Base-by-base conservation (phyloP, 1,140 invertebrate species). In the Drosophila lacteicornis region DNA sequence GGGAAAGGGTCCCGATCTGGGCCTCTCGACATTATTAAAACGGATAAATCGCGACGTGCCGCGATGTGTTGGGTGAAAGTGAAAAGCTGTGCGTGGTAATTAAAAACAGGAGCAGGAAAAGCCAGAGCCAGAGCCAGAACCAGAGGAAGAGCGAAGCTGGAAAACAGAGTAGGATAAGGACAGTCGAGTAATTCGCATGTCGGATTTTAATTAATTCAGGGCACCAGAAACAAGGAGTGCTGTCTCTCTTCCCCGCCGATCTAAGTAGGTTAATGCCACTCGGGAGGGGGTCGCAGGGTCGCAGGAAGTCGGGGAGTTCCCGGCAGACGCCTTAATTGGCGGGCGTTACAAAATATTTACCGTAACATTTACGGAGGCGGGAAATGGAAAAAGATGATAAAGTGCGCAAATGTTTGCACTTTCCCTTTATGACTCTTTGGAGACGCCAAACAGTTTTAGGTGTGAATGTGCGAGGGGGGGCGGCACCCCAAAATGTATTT, bases 161-260 rank as follows among this genome's bases (percentile, higher is more conserved):
- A 40, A 69, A 75, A 75, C 49, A 36, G 59, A 76, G 68, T 45
- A 47, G 25, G 70, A 76, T 46, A 76, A 58, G 76, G 75, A 61
- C 43, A 56, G 75, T 53, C 75, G 61, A 76, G 78, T 88, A 81
- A 88, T 80, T 90, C 84, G 81, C 85, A 90, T 75, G 84, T 79
- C 79, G 84, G 87, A 90, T 88, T 88, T 88, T 90, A 88, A 88
- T 88, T 88, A 88, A 88, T 88, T 88, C 82, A 88, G 74, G 77
- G 68, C 55, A 55, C 55, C 36, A 50, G 70, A 45, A 73, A 73
- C 53, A 73, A 71, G 45, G 40, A 47, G 57, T 22, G 33, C 57
- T 77, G 71, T 62, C 67, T 56, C 62, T 11, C n/a, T 65, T 50
- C 42, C 38, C 57, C 61, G 36, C 49, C 36, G 40, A 22, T 60